Conservation (phyloP, 2,888 invertebrate species). For the Acanthosepion pharaonis region DNA sequence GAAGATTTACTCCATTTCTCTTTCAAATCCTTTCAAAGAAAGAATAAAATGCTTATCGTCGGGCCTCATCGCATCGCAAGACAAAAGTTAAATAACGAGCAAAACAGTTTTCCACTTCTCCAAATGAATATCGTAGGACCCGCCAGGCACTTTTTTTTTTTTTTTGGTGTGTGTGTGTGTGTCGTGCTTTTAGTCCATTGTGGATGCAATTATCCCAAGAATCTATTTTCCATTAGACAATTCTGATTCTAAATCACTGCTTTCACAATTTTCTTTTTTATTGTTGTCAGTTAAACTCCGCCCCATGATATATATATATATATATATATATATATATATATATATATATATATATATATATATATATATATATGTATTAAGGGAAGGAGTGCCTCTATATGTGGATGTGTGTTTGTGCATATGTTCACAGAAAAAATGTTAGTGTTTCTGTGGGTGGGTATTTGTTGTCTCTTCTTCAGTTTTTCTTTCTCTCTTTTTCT, state of each 20-base stretch:
- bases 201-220: not conserved
- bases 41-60: not conserved
- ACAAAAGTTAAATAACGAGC: not conserved
- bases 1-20: too few species aligned
- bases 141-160: not conserved
- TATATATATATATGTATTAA: not conserved
- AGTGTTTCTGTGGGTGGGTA: too few species aligned
- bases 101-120: not conserved
- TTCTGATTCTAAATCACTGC: not conserved
- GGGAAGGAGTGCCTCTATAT: too few species aligned
- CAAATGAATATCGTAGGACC: not conserved
- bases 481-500: too few species aligned
- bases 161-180: too few species aligned
- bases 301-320: not conserved
- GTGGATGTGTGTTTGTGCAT: too few species aligned
- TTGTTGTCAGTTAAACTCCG: too few species aligned
- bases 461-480: too few species aligned
- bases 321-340: not conserved
- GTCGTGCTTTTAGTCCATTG: not conserved
- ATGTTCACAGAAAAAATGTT: too few species aligned
- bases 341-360: not conserved
- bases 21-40: not conserved
- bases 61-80: not conserved
- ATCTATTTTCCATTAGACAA: slow-evolving; percentile 14
- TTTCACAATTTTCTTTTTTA: not conserved